phyloP scores from a whole-genome alignment of 2,113 vertebrate genomes.

The Aphyosemion australe region DNA sequence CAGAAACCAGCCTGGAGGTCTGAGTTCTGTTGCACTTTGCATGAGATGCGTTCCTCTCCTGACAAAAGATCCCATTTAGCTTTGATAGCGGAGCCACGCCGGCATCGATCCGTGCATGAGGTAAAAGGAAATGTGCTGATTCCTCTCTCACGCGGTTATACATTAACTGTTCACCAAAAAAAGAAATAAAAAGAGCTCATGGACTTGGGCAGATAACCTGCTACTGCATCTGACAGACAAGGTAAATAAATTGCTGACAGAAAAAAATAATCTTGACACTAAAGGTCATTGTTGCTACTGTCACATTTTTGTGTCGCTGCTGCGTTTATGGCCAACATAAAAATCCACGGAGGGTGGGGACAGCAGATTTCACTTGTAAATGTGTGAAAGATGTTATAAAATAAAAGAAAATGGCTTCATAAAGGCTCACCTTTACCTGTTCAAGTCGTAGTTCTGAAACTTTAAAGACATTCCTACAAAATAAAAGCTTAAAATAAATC shows the following conservation, averaged over 20 bases:
- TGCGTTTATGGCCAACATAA: slow-evolving; percentile 63
- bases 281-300: slow-evolving; percentile 67
- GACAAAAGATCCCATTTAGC: slow-evolving; percentile 74
- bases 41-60: slow-evolving; percentile 25
- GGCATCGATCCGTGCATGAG: slow-evolving; percentile 65
- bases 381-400: slow-evolving; percentile 3
- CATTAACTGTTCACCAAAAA: slow-evolving; percentile 78
- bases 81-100: slow-evolving; percentile 42
- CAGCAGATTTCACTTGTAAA: slow-evolving; percentile 9
- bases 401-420: not conserved
- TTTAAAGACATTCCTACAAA: too few relatives aligned
- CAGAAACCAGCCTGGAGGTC: not conserved
- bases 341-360: slow-evolving; percentile 19
- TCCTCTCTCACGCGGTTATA: slow-evolving; percentile 69
- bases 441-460: too few relatives aligned
- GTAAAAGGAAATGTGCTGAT: slow-evolving; percentile 78
- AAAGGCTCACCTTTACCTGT: not conserved
- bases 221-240: slow-evolving; percentile 71
- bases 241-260: slow-evolving; percentile 71
- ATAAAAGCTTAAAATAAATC: too few relatives aligned
- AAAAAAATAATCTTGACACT: slow-evolving; percentile 69
- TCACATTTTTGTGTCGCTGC: slow-evolving; percentile 50
- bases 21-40: not conserved
- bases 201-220: slow-evolving; percentile 74
- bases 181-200: slow-evolving; percentile 72